A percentile compares a stretch with the other conserved stretches of the same genome.
phyloP scores from a whole-genome alignment of 1,140 invertebrate genomes.

The Paramacrobiotus metropolitanus region DNA sequence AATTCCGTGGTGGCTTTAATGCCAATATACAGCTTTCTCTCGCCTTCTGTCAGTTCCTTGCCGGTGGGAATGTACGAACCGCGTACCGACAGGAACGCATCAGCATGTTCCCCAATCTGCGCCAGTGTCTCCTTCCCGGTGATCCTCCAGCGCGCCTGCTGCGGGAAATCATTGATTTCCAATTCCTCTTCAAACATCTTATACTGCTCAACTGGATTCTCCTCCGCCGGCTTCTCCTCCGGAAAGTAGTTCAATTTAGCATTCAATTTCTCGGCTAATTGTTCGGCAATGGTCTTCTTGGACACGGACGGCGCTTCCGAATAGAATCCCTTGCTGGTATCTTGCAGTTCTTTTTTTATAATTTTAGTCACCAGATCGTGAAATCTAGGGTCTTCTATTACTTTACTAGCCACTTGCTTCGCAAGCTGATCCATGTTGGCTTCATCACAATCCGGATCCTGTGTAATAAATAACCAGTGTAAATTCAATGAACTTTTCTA shows the following conservation, averaged over 20 bases:
- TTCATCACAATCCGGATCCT: neutral
- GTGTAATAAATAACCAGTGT: too few species aligned
- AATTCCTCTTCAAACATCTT: constrained; percentile 92
- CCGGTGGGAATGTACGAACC: constrained; percentile 83
- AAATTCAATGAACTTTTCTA: too few species aligned
- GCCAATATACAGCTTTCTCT: constrained; percentile 88
- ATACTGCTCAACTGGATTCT: constrained; percentile 28
- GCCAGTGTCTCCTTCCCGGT: constrained; percentile 93
- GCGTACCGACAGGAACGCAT: constrained; percentile 82
- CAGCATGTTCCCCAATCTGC: constrained; percentile 94
- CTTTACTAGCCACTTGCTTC: too few species aligned
- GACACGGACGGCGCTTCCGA: constrained; percentile 19
- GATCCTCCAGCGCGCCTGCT: constrained; percentile 91
- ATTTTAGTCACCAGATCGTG: too few species aligned
- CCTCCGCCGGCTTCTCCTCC: constrained; percentile 37
- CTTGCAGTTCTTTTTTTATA: too few species aligned
- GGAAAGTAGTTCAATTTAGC: constrained; percentile 92
- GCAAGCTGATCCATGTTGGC: neutral
- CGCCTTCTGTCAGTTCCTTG: constrained; percentile 66
- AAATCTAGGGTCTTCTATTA: too few species aligned
- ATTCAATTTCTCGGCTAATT: constrained; percentile 76
- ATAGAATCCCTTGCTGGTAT: too few species aligned
- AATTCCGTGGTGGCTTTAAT: constrained; percentile 94
- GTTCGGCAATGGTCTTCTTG: constrained; percentile 74
- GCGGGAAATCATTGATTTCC: constrained; percentile 98